Percentiles rank a stretch among this genome's conserved stretches.
Evolutionary conservation across 2,797 vertebrate genomes (phyloP).

Genomic region (Scleropages formosus): DNA sequence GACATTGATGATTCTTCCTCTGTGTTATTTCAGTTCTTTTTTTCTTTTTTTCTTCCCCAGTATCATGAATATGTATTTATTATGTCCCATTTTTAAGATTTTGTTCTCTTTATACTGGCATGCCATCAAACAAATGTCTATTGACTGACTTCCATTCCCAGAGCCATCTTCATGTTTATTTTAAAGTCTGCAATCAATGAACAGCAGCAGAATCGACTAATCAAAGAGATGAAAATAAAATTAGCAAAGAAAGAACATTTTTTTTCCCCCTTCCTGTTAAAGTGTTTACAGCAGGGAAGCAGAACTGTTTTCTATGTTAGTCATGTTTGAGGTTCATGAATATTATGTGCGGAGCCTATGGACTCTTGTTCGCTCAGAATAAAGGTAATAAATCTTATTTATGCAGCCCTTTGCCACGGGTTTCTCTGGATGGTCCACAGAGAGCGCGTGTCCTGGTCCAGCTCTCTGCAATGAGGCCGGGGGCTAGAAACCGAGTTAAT

Average conservation of each 20-base stretch:
- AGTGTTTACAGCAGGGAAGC: conserved; percentile 28
- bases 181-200: conserved; percentile 42
- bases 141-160: conserved; percentile 29
- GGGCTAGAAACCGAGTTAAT: not conserved
- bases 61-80: conserved; percentile 47
- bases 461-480: not conserved
- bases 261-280: conserved; percentile 35
- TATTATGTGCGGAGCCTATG: conserved; percentile 45
- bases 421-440: conserved; percentile 25
- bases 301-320: conserved; percentile 24
- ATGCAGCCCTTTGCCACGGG: conserved; percentile 13
- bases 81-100: conserved; percentile 22
- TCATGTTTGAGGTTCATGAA: conserved; percentile 38
- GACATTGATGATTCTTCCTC: not conserved
- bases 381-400: conserved; percentile 34
- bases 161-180: conserved; percentile 29
- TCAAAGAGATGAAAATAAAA: conserved; percentile 1
- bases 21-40: conserved; percentile 5
- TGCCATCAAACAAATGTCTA: conserved; percentile 40
- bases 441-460: not conserved
- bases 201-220: conserved; percentile 24
- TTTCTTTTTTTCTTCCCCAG: conserved; percentile 18
- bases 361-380: conserved; percentile 30
- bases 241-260: not conserved
- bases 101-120: conserved; percentile 28